Conservation (phyloP, 2,888 invertebrate genomes). For the Acanthosepion pharaonis region DNA sequence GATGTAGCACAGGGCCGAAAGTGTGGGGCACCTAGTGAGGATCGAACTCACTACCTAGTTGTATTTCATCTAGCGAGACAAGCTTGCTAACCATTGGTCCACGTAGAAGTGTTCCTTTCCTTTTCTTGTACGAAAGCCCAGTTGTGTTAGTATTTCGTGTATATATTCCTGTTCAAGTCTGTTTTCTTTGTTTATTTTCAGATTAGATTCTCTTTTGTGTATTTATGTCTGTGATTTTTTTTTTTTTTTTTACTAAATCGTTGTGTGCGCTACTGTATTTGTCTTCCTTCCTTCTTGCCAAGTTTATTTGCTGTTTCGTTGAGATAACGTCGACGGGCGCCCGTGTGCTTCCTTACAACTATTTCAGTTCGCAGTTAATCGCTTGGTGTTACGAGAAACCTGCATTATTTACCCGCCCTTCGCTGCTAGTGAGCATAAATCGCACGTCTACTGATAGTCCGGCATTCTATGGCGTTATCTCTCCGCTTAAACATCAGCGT, state of each 20-base stretch:
- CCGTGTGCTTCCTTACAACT: neutral
- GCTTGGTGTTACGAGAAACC: neutral
- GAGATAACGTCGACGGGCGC: neutral
- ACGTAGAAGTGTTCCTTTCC: no score
- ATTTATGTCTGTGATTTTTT: neutral
- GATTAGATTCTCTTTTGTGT: neutral
- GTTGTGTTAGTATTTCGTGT: no score
- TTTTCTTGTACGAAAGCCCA: no score
- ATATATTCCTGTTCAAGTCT: neutral
- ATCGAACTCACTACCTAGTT: no score
- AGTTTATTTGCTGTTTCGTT: neutral
- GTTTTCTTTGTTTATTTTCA: neutral
- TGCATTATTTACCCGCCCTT: neutral
- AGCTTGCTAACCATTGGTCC: no score
- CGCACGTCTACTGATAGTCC: neutral
- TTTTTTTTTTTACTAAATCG: neutral
- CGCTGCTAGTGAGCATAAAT: neutral
- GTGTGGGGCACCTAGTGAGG: no score
- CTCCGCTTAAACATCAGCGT: neutral
- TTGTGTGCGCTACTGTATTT: neutral
- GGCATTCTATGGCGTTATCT: neutral
- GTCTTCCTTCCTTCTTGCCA: neutral
- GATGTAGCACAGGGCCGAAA: no score
- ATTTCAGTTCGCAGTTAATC: neutral
- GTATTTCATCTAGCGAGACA: no score